Conservation (phyloP, 2,888 invertebrate species). For the Drosophila aldrichi region DNA sequence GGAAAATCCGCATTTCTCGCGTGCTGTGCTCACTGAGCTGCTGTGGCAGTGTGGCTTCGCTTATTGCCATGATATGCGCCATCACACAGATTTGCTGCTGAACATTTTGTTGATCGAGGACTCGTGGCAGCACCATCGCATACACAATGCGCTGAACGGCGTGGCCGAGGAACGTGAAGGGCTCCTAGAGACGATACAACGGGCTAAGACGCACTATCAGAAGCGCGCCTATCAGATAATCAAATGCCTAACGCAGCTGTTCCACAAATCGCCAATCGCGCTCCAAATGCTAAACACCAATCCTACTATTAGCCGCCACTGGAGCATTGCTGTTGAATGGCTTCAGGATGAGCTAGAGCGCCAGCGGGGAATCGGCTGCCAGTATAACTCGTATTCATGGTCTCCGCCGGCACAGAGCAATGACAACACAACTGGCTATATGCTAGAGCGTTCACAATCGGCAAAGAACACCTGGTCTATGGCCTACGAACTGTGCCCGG, state of each 20-base stretch:
- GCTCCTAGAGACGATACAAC: slow-evolving; percentile 95
- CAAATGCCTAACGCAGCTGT: slow-evolving; percentile 96
- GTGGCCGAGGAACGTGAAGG: slow-evolving; percentile 94
- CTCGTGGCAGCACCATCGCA: slow-evolving; percentile 97
- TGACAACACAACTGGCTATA: slow-evolving; percentile 97
- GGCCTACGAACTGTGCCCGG: slow-evolving; percentile 91
- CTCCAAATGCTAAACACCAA: slow-evolving; percentile 92
- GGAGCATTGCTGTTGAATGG: slow-evolving; percentile 96
- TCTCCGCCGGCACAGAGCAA: slow-evolving; percentile 97
- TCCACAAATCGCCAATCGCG: slow-evolving; percentile 93
- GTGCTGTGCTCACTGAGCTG: slow-evolving; percentile 94
- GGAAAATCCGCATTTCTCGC: slow-evolving; percentile 98
- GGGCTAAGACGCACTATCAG: slow-evolving; percentile 97
- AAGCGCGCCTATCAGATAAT: slow-evolving; percentile 98
- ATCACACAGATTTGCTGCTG: slow-evolving; percentile 95
- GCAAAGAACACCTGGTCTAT: slow-evolving; percentile 94
- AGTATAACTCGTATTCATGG: slow-evolving; percentile 95
- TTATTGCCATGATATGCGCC: slow-evolving; percentile 96
- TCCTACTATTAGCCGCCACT: slow-evolving; percentile 92
- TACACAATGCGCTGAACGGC: slow-evolving; percentile 97
- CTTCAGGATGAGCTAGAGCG: slow-evolving; percentile 96
- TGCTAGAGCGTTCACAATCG: slow-evolving; percentile 96
- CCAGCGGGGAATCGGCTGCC: slow-evolving; percentile 87
- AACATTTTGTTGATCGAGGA: slow-evolving; percentile 96
- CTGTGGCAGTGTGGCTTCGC: slow-evolving; percentile 95